A percentile compares a stretch with the other conserved stretches of the same genome.
These are phyloP conservation scores for Incurvaria masculella DNA, from an alignment of 2,888 invertebrate species.

Conservation along the genomic window DNA sequence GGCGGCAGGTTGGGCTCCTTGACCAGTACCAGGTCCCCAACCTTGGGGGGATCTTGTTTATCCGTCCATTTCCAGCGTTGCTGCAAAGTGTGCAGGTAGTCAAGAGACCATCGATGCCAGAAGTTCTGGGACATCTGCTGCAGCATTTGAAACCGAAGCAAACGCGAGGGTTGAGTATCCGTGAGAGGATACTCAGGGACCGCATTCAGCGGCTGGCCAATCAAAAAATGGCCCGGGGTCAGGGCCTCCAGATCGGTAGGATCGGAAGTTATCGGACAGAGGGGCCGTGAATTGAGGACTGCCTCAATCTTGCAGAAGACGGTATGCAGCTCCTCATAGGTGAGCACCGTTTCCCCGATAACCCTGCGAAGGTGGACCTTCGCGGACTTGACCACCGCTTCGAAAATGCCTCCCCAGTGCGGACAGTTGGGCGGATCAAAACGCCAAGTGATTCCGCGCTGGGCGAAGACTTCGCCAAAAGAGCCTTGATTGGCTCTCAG, in stretches of 20 bases:
- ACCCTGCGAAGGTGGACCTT: background rate
- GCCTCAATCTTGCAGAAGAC: slow-evolving; percentile 23
- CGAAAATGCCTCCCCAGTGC: slow-evolving; percentile 6
- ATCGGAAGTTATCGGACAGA: slow-evolving; percentile 15
- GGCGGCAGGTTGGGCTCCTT: slow-evolving; percentile 14
- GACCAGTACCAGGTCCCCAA: slow-evolving; percentile 16
- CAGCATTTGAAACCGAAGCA: slow-evolving; percentile 15
- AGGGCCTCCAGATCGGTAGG: background rate
- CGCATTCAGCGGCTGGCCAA: slow-evolving; percentile 1
- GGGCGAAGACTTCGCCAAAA: background rate
- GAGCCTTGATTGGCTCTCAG: background rate
- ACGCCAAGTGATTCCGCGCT: background rate
- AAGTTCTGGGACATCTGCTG: slow-evolving; percentile 14
- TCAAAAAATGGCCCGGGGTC: slow-evolving; percentile 3
- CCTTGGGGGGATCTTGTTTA: slow-evolving; percentile 5
- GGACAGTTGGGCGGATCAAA: background rate
- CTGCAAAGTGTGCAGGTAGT: slow-evolving; percentile 16
- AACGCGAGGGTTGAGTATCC: slow-evolving; percentile 11
- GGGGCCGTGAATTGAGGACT: slow-evolving; percentile 23
- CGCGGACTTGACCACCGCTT: slow-evolving; percentile 2
- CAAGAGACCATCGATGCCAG: slow-evolving; percentile 15
- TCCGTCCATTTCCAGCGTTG: slow-evolving; percentile 16
- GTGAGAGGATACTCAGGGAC: slow-evolving; percentile 13
- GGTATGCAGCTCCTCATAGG: slow-evolving; percentile 23
- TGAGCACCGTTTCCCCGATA: slow-evolving; percentile 16